Conservation (phyloP, 2,888 invertebrate genomes). For the Hirtodrosophila duncani region DNA sequence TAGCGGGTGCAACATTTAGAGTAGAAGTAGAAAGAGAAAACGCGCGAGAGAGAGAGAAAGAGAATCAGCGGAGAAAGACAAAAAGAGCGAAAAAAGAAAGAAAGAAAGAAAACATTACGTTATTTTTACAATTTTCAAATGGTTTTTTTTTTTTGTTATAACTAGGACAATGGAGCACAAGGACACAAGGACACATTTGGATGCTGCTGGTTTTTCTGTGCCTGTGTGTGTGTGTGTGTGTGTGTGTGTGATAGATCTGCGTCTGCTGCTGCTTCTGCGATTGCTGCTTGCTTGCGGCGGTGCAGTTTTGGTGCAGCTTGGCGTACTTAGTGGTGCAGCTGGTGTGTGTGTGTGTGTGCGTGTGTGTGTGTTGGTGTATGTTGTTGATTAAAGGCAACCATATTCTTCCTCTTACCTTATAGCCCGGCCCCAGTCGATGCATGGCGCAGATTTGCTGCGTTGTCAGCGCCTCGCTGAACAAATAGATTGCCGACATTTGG, state of each 20-base stretch:
- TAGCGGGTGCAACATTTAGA: slow-evolving; percentile 33
- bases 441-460: slow-evolving; percentile 99
- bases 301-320: too few relatives aligned
- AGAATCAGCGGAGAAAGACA: slow-evolving; percentile 23
- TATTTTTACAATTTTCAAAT: too few relatives aligned
- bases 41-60: slow-evolving; percentile 10
- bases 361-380: slow-evolving; percentile 18
- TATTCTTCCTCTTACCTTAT: slow-evolving; percentile 86
- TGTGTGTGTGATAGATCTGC: too few relatives aligned
- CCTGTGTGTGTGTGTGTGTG: too few relatives aligned
- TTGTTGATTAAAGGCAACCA: slow-evolving; percentile 1
- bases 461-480: slow-evolving; percentile 97
- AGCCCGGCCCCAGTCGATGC: slow-evolving; percentile 98
- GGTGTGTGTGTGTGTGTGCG: slow-evolving; percentile 24
- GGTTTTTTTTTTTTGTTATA: background rate
- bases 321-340: slow-evolving; percentile 20
- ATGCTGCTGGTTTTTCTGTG: too few relatives aligned
- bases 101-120: slow-evolving; percentile 8
- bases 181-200: slow-evolving; percentile 1
- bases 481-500: slow-evolving; percentile 99
- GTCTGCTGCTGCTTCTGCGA: too few relatives aligned
- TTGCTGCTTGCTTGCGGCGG: too few relatives aligned
- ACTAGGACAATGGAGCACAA: slow-evolving; percentile 2
- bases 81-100: slow-evolving; percentile 12
- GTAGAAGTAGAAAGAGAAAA: slow-evolving; percentile 16